Evolutionary conservation across 2,888 invertebrate species (phyloP), one percentile per base, ranked within the genome.

Genomic region (Cremastinae sp.): DNA sequence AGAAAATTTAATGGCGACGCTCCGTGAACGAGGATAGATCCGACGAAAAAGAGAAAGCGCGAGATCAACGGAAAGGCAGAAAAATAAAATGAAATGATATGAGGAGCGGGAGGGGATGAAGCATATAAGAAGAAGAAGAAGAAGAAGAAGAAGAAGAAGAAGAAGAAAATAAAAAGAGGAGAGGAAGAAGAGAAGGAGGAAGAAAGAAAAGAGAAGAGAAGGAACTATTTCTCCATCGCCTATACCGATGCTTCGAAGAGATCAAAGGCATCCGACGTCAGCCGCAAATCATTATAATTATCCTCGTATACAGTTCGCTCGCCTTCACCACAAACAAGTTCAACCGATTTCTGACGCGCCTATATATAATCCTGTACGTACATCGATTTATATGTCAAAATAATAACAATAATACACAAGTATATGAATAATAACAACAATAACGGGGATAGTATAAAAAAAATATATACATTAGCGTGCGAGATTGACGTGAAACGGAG

Each of bases 201-300:
- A 41, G 69, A 20, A 28, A 69, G 38, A 41, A 28, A 53, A n/a
- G 51, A 49, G 59, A 38, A 45, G 49, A 65, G 36, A 69, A 43
- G 61, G 64, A 68, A 38, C 58, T 70, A 58, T 65, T 69, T 12
- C 62, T 70, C 73, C 65, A 70, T 74, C 74, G 77, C 71, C 74
- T 78, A 47, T 59, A 65, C 65, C 77, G 61, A 74, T 78, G 74
- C 41, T 64, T 61, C 75, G 70, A 53, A 59, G 70, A 75, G 78
- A 78, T 78, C 78, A 78, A 78, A 78, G 78, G 71, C 59, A 70
- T 65, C 76, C 76, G 76, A 74, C 78, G 74, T 74, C 75, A 71
- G 75, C 56, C 71, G 70, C 75, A 75, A 78, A 78, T 78, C 78
- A 78, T 78, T 75, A 78, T 78, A 78, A 74, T 74, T 75, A 74